Conservation (phyloP, 1,140 invertebrate species). For the Portunus trituberculatus region DNA sequence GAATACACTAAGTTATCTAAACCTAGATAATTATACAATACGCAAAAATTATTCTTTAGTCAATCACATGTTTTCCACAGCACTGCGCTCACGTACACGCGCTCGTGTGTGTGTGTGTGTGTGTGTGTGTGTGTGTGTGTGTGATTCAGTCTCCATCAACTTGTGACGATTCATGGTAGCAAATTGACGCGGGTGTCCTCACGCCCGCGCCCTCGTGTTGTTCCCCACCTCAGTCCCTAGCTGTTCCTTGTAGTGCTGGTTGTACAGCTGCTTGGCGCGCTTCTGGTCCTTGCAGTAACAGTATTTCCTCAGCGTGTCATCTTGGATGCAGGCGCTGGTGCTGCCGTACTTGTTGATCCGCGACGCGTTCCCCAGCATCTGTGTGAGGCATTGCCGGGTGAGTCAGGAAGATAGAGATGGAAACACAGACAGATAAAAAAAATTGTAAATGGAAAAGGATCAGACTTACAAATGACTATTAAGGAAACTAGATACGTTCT, state of each 20-base stretch:
- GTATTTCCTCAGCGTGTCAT: slow-evolving; percentile 58
- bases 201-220: background rate
- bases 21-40: too few relatives aligned
- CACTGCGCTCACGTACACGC: background rate
- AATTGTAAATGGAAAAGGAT: too few relatives aligned
- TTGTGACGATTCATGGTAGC: background rate
- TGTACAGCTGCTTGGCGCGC: background rate
- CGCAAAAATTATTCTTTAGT: too few relatives aligned
- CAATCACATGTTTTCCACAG: too few relatives aligned
- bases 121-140: slow-evolving; percentile 3
- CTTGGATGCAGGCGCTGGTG: slow-evolving; percentile 57
- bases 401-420: background rate
- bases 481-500: too few relatives aligned
- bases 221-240: background rate
- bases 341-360: slow-evolving; percentile 60
- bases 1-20: too few relatives aligned
- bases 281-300: slow-evolving; percentile 59
- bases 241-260: background rate
- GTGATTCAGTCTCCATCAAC: background rate
- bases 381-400: background rate
- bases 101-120: slow-evolving; percentile 4
- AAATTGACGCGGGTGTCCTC: background rate
- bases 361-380: slow-evolving; percentile 60
- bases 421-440: too few relatives aligned
- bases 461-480: too few relatives aligned